Evolutionary conservation across 2,797 vertebrate species (phyloP), one percentile per base, ranked within the genome.

Genomic region (Onychomys torridus): DNA sequence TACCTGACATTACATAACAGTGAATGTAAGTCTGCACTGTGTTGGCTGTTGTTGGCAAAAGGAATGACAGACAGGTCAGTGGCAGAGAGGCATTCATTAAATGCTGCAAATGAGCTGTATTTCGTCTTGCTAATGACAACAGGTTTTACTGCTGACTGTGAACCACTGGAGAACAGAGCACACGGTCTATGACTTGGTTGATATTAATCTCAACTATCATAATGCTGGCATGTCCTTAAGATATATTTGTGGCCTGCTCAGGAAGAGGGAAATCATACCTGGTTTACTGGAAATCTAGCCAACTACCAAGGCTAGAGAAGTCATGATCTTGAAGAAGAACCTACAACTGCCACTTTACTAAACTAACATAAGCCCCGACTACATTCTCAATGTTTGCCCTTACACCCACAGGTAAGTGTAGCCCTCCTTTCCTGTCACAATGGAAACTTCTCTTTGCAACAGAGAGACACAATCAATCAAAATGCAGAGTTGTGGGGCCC

Each of bases 51-150:
- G 19, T 75, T 87, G 55, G 73, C 57, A 57, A 32, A 83, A 96
- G 37, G 29, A 94, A 88, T 23, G 37, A 19, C 19, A 43, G 75
- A 23, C 9, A 37, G 69, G 63, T 91, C 4, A 34, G n/a, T 73
- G 29, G 23, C 67, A 89, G 89, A 83, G 79, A 87, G 34, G 14
- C 88, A 27, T 17, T 88, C 77, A 88, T 85, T 81, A 85, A 87
- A 81, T 91, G 63, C 52, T 94, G 57, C 75, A 61, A 21, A 77
- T 67, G 8, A 71, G 57, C 76, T 73, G 76, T 59, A 63, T 21
- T 55, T 12, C 17, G 17, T 78, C 73, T 57, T 90, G 34, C 71
- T 73, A 21, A 86, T 19, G 43, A 93, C 21, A 83, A 52, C 29
- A 73, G 52, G 37, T 85, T 92, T 83, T 73, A 43, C 82, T 59